phyloP scores from a whole-genome alignment of 2,797 vertebrate species.

The Brachyalestes nurse region DNA sequence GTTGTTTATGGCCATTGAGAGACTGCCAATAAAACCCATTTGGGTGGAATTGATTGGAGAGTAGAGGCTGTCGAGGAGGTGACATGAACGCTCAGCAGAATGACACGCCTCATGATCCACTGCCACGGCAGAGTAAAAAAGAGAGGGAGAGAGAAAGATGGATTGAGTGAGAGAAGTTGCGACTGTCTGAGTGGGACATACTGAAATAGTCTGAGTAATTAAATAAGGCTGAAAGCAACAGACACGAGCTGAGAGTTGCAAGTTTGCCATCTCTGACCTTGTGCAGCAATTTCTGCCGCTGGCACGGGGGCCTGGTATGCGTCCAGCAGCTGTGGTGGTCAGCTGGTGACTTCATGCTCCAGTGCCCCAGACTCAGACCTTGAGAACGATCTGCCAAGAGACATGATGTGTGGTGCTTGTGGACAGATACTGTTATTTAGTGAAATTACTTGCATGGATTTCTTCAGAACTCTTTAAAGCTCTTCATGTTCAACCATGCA shows the following conservation, averaged over 20 bases:
- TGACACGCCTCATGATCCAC: conserved; percentile 27
- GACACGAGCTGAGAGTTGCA: not conserved
- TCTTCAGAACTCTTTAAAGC: too few relatives aligned
- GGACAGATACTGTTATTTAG: not conserved
- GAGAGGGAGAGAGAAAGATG: conserved; percentile 13
- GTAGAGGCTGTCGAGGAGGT: conserved; percentile 42
- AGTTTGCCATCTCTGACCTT: conserved; percentile 34
- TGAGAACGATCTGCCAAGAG: conserved; percentile 57
- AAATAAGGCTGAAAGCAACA: conserved; percentile 23
- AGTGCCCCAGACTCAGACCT: conserved; percentile 56
- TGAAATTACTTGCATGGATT: too few relatives aligned
- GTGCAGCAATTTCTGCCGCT: conserved; percentile 22
- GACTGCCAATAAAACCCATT: conserved; percentile 59
- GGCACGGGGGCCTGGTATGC: conserved; percentile 60
- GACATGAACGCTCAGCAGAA: conserved; percentile 48
- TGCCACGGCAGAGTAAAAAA: conserved; percentile 13
- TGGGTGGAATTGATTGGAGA: conserved; percentile 55
- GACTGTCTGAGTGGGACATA: not conserved
- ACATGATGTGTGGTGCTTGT: conserved; percentile 9
- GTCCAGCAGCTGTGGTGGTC: conserved; percentile 69
- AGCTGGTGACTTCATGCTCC: conserved; percentile 67
- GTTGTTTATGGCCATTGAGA: conserved; percentile 59
- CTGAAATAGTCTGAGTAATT: conserved; percentile 18
- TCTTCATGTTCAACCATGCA: too few relatives aligned
- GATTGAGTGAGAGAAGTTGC: conserved; percentile 17